Conservation (phyloP, 1,140 invertebrate genomes). For the Muscidifurax raptorellus region DNA sequence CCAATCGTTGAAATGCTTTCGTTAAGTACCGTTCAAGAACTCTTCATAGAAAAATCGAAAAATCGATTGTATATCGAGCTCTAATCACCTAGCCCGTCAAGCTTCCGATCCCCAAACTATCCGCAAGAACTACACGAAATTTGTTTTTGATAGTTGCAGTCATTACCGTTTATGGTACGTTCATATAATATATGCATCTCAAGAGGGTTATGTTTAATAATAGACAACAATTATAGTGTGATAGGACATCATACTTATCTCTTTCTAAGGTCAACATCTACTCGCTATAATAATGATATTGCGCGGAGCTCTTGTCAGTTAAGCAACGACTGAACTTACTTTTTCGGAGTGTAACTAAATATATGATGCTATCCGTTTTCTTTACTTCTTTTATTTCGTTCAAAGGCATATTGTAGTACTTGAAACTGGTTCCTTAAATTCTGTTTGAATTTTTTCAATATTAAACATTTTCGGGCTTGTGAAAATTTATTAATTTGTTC, state of each 20-base stretch:
- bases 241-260: slow-evolving; percentile 49
- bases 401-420: slow-evolving; percentile 45
- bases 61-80: slow-evolving; percentile 8
- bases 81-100: slow-evolving; percentile 5
- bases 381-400: slow-evolving; percentile 37
- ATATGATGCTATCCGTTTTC: slow-evolving; percentile 29
- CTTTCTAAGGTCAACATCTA: slow-evolving; percentile 43
- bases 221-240: slow-evolving; percentile 48
- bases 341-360: slow-evolving; percentile 29
- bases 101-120: neutral
- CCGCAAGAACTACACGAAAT: slow-evolving; percentile 22
- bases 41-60: slow-evolving; percentile 25
- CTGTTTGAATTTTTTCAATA: slow-evolving; percentile 14
- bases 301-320: slow-evolving; percentile 34
- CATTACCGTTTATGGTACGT: slow-evolving; percentile 39
- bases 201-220: slow-evolving; percentile 42
- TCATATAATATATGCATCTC: slow-evolving; percentile 39
- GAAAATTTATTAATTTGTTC: slow-evolving; percentile 41
- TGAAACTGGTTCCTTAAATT: slow-evolving; percentile 27
- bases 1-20: slow-evolving; percentile 20
- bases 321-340: slow-evolving; percentile 24
- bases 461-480: slow-evolving; percentile 33
- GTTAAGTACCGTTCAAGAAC: neutral
- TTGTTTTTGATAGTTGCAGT: slow-evolving; percentile 44
- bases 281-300: slow-evolving; percentile 43